A percentile compares a stretch with the other conserved stretches of the same genome.
These are phyloP conservation scores for Oncorhynchus tshawytscha DNA, from an alignment of 2,113 vertebrate genomes.

Conservation along the genomic window DNA sequence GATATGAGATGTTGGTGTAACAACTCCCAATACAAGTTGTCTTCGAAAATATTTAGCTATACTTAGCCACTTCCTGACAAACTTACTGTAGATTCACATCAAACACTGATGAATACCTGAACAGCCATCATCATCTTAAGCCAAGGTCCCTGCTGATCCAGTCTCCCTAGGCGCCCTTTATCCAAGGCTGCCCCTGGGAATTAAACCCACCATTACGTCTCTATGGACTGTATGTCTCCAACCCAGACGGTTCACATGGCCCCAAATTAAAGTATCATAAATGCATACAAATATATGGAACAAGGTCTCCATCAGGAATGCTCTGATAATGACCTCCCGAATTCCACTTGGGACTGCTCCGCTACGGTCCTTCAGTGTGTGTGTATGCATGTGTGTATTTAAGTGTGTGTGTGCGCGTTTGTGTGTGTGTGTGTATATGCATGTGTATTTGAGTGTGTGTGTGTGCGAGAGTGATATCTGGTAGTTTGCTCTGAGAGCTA, in stretches of 20 bases:
- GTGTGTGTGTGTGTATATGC: background rate
- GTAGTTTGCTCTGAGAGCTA: background rate
- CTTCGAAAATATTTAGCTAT: slow-evolving; percentile 14
- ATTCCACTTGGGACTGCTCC: too few relatives aligned
- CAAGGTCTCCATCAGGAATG: background rate
- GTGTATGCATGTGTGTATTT: background rate
- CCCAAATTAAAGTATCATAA: background rate
- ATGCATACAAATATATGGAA: background rate
- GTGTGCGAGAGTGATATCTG: slow-evolving; percentile 5
- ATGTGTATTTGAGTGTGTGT: too few relatives aligned
- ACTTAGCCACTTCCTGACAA: background rate
- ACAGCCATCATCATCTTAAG: slow-evolving; percentile 63
- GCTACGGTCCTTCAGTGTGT: background rate
- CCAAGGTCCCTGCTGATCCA: slow-evolving; percentile 41
- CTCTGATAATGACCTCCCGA: background rate
- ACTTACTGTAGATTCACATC: background rate
- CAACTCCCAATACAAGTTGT: slow-evolving; percentile 38
- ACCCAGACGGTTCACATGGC: background rate
- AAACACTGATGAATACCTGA: slow-evolving; percentile 37
- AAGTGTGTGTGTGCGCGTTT: background rate
- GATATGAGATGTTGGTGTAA: background rate
- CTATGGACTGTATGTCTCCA: background rate
- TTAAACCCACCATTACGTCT: background rate
- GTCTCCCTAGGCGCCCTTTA: slow-evolving; percentile 11
- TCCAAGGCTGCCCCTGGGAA: slow-evolving; percentile 27